Base-by-base conservation (phyloP, 2,888 invertebrate species). In the Lamellibrachia columna region DNA sequence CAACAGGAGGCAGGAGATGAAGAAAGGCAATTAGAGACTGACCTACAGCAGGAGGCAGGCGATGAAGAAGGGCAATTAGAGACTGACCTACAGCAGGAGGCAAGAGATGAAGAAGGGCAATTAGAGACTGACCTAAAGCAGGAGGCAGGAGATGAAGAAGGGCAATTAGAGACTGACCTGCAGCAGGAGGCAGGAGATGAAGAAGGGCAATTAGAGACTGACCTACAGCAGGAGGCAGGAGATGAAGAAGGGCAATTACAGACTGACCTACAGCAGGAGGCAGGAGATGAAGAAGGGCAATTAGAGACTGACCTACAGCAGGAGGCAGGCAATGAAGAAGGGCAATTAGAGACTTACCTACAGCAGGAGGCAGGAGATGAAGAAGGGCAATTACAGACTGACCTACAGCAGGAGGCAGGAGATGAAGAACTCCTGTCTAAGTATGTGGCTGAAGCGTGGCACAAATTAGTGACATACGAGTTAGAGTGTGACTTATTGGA, bases 371-470 rank as follows among this genome's bases (percentile, higher is more conserved):
- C n/a, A 75, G 22, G 75, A 15, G 75, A 75, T 75, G 75, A 75
- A 75, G 75, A 75, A 75, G 75, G 75, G n/a, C 75, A 75, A 75
- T 6, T 22, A 75, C 15, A 22, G 75, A 22, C 75, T 75, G 15
- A 22, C 22, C 3, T 22, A 75, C 75, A 75, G n/a, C 75, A 22
- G 22, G 75, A 75, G 3, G 75, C n/a, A 22, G 22, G 75, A 15
- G 75, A 75, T 75, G 75, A 75, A 75, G 75, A 75, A 75, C 75
- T 75, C 75, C 15, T 75, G 75, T 75, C 75, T 75, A 75, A 3
- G 75, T 75, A 75, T 22, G 75, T 75, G 75, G 75, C 75, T 75
- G 75, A 75, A 75, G 75, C 75, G n/a, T 75, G 75, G 75, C 11
- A 75, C 75, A 75, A 75, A n/a, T 75, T 75, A 22, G n/a, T 75